Base-by-base conservation (phyloP, 2,888 invertebrate genomes). In the Apodemia mormo region DNA sequence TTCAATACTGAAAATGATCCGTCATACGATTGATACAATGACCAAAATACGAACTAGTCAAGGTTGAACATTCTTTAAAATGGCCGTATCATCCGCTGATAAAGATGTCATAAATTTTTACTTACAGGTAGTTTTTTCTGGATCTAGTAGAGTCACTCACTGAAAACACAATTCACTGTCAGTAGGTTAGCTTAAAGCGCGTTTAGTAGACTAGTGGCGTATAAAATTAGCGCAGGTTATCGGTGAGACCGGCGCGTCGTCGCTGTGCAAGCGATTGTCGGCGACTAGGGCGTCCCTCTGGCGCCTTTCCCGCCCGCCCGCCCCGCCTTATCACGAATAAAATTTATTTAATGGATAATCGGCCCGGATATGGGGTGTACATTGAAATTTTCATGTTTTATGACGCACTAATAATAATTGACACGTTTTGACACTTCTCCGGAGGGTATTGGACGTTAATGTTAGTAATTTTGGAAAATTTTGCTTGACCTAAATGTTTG, bases 261-360 rank as follows among this genome's bases (percentile, higher is more conserved):
- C 81, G 80, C 83, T 76, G 80, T 74, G 81, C 81, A 84, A 82
- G 79, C 85, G 87, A 78, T 85, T 84, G 84, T 83, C 84, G 88
- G 85, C 82, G 85, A 90, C 91, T 91, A 82, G 88, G 88, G 85
- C 89, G 89, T 81, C 90, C 83, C 81, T 82, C 76, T 85, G 90
- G 90, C 91, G 89, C 90, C 89, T 85, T 84, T 83, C 86, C 78
- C 83, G 83, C 90, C 85, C 37, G 37, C 37, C 33, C 33, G 33
- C 88, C 87, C 78, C 90, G 83, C 84, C 88, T 89, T 89, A 90
- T 91, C 91, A 90, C 85, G 85, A 90, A 90, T 90, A 86, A 91
- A 90, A 91, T 91, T 88, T 88, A 90, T 92, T 89, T 91, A 88
- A 90, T 88, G 90, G 89, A 88, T 91, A 89, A 91, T 88, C 87